A percentile compares a stretch with the other conserved stretches of the same genome.
phyloP scores from a whole-genome alignment of 2,888 invertebrate genomes.

The Heliconius charithonia region DNA sequence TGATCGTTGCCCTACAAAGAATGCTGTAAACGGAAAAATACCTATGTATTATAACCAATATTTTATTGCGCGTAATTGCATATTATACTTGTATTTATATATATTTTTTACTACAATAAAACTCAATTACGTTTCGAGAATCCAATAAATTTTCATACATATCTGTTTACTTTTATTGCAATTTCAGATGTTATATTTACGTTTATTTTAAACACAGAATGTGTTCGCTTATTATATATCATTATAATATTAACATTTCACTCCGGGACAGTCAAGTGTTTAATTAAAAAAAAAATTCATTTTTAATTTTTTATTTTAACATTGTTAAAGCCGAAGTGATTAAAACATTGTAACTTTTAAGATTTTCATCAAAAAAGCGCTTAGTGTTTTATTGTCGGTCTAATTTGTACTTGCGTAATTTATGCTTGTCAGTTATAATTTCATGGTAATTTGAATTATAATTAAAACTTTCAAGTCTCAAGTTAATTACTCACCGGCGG shows the following conservation, averaged over 20 bases:
- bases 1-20: constrained; percentile 44
- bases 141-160: constrained; percentile 45
- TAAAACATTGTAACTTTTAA: constrained; percentile 15
- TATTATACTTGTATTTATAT: constrained; percentile 42
- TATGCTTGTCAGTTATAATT: constrained; percentile 33
- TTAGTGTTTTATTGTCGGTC: constrained; percentile 26
- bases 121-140: constrained; percentile 45
- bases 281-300: not conserved
- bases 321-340: not conserved
- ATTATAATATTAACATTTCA: constrained; percentile 10
- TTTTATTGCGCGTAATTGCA: constrained; percentile 46
- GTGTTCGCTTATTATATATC: not conserved
- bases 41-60: constrained; percentile 45
- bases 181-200: constrained; percentile 38
- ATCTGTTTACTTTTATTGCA: constrained; percentile 43
- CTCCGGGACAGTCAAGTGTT: not conserved
- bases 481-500: constrained; percentile 21
- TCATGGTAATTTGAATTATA: constrained; percentile 35
- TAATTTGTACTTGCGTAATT: constrained; percentile 34
- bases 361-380: constrained; percentile 4
- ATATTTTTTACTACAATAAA: constrained; percentile 45
- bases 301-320: not conserved
- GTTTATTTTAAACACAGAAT: constrained; percentile 28
- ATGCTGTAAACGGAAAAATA: constrained; percentile 47
- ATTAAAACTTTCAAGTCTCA: constrained; percentile 35